Base-by-base conservation (phyloP, 2,113 vertebrate species). In the Pardalotus punctatus region DNA sequence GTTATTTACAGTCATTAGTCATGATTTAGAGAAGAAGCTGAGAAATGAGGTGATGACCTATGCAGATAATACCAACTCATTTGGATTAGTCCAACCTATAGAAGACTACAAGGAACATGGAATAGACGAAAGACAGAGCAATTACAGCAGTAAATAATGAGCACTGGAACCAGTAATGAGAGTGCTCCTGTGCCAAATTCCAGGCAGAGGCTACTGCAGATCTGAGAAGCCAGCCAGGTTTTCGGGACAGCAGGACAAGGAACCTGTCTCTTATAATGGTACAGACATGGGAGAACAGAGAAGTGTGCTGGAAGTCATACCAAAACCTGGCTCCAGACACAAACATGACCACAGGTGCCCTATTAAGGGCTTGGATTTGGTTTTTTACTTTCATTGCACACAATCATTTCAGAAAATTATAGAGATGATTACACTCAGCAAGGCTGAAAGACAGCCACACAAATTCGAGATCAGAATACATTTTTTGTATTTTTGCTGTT, bases 1-100 rank as follows among this genome's bases (percentile, higher is more conserved):
- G 84, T 90, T 96, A 87, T 95, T 94, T 95, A 91, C 78, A 85
- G 78, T 76, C 22, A 1, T 85, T 89, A 79, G 40, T 53, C 40
- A 67, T 33, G 61, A 87, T 88, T 96, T 93, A 77, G 91, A 54
- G 31, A 61, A 92, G 88, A 61, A 61, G 31, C 48, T 91, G 78
- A 91, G 54, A 93, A 64, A 89, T 76, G 70, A 97, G 71, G 74
- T 40, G 66, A 77, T 5, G 47, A 90, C 76, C 88, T 81, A 38
- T 5, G 54, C 54, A 70, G 74, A 90, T 87, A 91, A 86, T 25
- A 91, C n/a, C 73, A 57, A 57, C 72, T 85, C 54, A 50, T 61
- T 50, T 69, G 85, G 78, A 80, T 90, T 72, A 85, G 36, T 91
- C 71, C 43, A 72, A 77, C 38, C 66, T 58, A 36, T 14, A 76